These are phyloP conservation scores for Catharus bicknelli DNA, from an alignment of 2,113 vertebrate genomes.

Conservation along the genomic window DNA sequence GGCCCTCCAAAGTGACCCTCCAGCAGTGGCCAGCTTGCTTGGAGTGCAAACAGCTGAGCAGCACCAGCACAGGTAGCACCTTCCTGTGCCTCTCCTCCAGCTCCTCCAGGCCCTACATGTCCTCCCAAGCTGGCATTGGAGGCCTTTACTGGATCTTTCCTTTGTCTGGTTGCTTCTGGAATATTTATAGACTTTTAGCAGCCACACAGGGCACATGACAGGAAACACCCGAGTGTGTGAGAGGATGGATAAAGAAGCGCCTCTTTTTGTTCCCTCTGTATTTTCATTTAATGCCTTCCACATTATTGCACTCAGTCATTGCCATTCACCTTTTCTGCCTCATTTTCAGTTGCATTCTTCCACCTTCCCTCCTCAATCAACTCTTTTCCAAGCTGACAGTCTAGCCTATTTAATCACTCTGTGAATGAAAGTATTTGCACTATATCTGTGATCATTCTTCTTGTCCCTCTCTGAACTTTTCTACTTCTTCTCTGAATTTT, in stretches of 20 bases:
- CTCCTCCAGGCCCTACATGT: rapidly evolving
- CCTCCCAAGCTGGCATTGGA: rapidly evolving
- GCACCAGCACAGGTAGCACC: neutral
- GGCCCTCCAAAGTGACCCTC: neutral
- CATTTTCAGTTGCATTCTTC: neutral
- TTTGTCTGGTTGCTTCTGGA: neutral
- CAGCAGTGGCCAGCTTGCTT: neutral
- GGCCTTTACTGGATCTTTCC: neutral
- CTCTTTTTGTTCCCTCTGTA: neutral
- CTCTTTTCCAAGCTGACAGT: neutral
- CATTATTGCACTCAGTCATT: neutral
- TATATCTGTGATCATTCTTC: neutral
- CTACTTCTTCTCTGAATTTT: neutral
- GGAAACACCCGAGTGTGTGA: neutral
- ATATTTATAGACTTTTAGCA: neutral
- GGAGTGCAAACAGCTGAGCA: neutral
- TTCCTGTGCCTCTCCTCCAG: neutral
- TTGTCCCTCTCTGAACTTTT: neutral
- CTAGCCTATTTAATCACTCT: neutral
- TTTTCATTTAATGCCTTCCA: neutral
- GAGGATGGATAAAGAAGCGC: neutral
- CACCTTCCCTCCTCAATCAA: neutral
- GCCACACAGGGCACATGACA: neutral
- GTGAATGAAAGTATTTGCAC: neutral
- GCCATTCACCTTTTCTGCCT: neutral